Base-by-base conservation (phyloP, 2,888 invertebrate species). In the Protophormia terraenovae region DNA sequence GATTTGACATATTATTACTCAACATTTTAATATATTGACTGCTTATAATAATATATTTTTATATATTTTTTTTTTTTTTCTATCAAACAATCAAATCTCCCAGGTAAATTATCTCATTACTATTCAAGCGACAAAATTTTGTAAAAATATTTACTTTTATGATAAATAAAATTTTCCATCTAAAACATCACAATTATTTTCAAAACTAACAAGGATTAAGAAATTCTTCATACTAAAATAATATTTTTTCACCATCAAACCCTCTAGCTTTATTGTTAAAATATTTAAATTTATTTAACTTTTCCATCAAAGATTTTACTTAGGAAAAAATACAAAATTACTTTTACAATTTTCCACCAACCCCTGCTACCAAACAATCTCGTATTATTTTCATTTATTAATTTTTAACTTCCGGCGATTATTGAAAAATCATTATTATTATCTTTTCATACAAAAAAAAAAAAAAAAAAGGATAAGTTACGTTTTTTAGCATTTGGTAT, bases 391-490 rank as follows among this genome's bases (percentile, higher is more conserved):
- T 41, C 12, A 79, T 75, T 79, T 79, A 79, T 79, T 75, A 84
- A 79, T 75, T 79, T 62, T 35, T 69, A 41, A 27, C 83, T 79
- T 71, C 64, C 75, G 79, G 83, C 83, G 55, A 47, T 79, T 69
- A 84, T 84, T 75, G 75, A 71, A 75, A 77, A 71, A 55, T 64
- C 41, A 71, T 71, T 84, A 66, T 60, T 72, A 47, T 64, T 67
- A 45, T 60, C 35, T 19, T 35, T 58, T 55, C n/a, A 27, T 35
- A n/a, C n/a, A n/a, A n/a, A n/a, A n/a, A n/a, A n/a, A n/a, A n/a
- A n/a, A n/a, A n/a, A n/a, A n/a, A n/a, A 55, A 45, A 45, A 64
- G 53, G n/a, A 35, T 27, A 62, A 50, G 32, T 35, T 29, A 24
- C 10, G 1, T 47, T 8, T 24, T 47, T 22, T 22, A 64, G 4